These are phyloP conservation scores for Erythrolamprus reginae DNA, from an alignment of 2,113 vertebrate genomes.

Conservation along the genomic window DNA sequence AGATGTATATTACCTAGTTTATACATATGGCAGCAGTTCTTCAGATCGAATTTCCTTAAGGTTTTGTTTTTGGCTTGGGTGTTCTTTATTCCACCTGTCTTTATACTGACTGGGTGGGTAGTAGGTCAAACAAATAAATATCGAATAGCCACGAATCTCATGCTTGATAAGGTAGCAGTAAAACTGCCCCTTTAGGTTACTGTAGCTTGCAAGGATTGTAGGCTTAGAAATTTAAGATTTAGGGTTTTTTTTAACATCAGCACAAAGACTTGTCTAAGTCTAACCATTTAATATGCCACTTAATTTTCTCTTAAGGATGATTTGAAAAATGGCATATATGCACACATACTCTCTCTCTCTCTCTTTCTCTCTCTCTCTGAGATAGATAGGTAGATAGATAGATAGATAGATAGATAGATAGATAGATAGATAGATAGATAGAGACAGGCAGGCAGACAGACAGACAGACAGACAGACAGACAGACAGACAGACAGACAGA, in stretches of 20 bases:
- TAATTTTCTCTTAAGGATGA: background rate
- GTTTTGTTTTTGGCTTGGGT: background rate
- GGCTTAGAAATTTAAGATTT: background rate
- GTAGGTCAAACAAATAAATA: background rate
- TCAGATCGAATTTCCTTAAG: background rate
- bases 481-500: no score
- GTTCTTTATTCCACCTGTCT: conserved; percentile 22
- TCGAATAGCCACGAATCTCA: background rate
- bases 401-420: no score
- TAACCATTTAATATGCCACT: background rate
- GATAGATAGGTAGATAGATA: no score
- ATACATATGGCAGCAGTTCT: background rate
- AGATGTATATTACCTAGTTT: background rate
- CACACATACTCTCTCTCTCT: no score
- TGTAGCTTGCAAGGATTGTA: background rate
- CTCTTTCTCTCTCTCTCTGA: no score
- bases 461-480: no score
- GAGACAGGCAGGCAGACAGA: no score
- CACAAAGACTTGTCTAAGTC: conserved; percentile 14
- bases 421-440: no score
- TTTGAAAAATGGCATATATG: background rate
- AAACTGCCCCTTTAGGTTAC: conserved; percentile 7
- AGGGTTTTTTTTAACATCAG: background rate
- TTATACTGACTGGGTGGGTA: background rate
- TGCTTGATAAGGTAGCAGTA: conserved; percentile 22